These are phyloP conservation scores for Drosophila lutescens DNA, from an alignment of 2,888 invertebrate species.

Conservation along the genomic window DNA sequence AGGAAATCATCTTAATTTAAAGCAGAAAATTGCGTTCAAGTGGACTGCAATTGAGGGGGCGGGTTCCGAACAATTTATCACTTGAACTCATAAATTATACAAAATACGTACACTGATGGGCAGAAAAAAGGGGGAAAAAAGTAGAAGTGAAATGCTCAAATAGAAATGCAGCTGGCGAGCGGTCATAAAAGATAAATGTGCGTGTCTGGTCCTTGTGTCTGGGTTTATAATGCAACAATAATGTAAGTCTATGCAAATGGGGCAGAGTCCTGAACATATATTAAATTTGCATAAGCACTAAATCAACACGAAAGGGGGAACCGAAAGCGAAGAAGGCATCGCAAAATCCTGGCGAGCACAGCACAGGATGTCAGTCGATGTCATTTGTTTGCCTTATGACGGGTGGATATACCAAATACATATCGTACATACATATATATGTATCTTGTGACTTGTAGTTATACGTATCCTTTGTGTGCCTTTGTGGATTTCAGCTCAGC, in stretches of 20 bases:
- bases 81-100: conserved; percentile 65
- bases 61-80: conserved; percentile 61
- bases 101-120: conserved; percentile 54
- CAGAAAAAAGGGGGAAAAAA: conserved; percentile 29
- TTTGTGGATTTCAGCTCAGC: conserved; percentile 14
- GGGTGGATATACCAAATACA: not conserved
- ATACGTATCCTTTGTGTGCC: conserved; percentile 25
- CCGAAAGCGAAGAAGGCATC: conserved; percentile 31
- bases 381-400: conserved; percentile 58
- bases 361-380: conserved; percentile 28
- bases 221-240: conserved; percentile 75
- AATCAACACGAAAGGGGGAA: conserved; percentile 73
- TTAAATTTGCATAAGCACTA: conserved; percentile 80
- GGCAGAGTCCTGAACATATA: conserved; percentile 54
- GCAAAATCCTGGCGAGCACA: conserved; percentile 23
- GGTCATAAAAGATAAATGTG: conserved; percentile 63
- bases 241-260: conserved; percentile 70
- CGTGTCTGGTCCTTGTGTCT: conserved; percentile 32
- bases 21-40: conserved; percentile 62
- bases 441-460: conserved; percentile 3
- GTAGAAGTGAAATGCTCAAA: conserved; percentile 1
- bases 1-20: conserved; percentile 66
- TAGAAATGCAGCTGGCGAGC: conserved; percentile 47
- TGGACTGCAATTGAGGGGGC: conserved; percentile 39
- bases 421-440: not conserved